A percentile compares a stretch with the other conserved stretches of the same genome.
Conservation (phyloP, 2,797 vertebrate species). For the Anomalospiza imberbis region DNA sequence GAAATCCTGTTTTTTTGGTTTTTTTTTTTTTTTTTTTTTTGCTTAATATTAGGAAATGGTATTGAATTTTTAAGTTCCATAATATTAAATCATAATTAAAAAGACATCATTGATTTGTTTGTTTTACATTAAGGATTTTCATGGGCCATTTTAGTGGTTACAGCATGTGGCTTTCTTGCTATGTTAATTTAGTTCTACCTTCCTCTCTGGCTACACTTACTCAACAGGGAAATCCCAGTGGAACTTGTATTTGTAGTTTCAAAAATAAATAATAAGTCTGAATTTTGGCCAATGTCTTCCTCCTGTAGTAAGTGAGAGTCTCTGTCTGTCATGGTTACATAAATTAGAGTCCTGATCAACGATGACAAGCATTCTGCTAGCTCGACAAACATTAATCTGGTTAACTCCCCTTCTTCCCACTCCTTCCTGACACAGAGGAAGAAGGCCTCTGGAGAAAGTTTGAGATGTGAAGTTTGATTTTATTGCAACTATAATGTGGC, state of each 20-base stretch:
- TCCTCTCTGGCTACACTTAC: not conserved
- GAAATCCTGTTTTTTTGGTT: not conserved
- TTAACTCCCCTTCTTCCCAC: conserved; percentile 57
- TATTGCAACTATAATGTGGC: not conserved
- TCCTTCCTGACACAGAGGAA: conserved; percentile 44
- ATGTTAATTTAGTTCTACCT: not conserved
- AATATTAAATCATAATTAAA: not conserved
- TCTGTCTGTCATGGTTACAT: conserved; percentile 51
- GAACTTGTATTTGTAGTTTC: conserved; percentile 27
- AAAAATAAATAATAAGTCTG: conserved; percentile 42
- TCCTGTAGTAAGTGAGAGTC: conserved; percentile 21
- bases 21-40: not conserved
- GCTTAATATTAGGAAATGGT: not conserved
- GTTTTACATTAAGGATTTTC: not conserved
- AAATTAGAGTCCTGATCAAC: conserved; percentile 34
- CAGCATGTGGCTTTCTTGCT: not conserved
- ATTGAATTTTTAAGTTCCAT: not conserved
- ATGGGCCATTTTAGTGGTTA: not conserved
- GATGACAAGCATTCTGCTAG: conserved; percentile 53
- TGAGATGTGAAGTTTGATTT: conserved; percentile 9
- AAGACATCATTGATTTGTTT: not conserved
- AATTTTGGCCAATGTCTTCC: conserved; percentile 41
- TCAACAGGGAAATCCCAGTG: conserved; percentile 25
- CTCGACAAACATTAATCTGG: conserved; percentile 49
- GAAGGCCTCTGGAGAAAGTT: not conserved